Evolutionary conservation across 2,888 invertebrate genomes (phyloP), one percentile per base, ranked within the genome.

Genomic region (Sarcophaga rosellei): DNA sequence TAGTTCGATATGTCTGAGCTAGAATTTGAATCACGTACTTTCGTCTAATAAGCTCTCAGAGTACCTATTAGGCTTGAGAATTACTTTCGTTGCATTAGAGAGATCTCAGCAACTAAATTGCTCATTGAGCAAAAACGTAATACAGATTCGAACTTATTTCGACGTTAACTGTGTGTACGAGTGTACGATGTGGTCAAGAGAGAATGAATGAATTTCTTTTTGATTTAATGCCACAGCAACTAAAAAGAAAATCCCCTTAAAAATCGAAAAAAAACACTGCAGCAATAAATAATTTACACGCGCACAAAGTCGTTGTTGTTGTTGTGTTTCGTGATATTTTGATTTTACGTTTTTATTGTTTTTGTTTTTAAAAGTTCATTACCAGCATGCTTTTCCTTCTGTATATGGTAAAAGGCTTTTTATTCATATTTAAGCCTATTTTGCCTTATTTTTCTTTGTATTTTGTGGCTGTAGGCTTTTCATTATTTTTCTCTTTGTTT

Each of bases 351-450:
- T 74, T 63, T 72, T 53, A 44, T 61, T 80, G 69, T 86, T 82
- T 74, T 62, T 72, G 53, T 57, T 62, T 80, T 74, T 86, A 62
- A 86, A 86, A 86, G 86, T 81, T 86, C 84, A 86, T 84, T 86
- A 81, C 77, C 77, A 81, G 81, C 84, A 62, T 73, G 44, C 65
- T 81, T 72, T 78, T 78, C 25, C 62, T 62, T 69, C 66, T 68
- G 62, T 61, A 45, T 74, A 68, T 57, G 10, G 79, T 63, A 62
- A 68, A 47, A 10, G 20, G 63, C 57, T 68, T 45, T 23, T 21
- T 44, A 61, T 23, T 44, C 23, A 20, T 44, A 5, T 23, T 62
- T 35, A 35, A 35, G 35, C 35, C 10, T 35, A 20, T 35, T 70
- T n/a, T 35, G 35, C 11, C 57, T 66, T 45, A 20, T 62, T 23